phyloP scores from a whole-genome alignment of 1,140 invertebrate species.

The Diabrotica virgifera region DNA sequence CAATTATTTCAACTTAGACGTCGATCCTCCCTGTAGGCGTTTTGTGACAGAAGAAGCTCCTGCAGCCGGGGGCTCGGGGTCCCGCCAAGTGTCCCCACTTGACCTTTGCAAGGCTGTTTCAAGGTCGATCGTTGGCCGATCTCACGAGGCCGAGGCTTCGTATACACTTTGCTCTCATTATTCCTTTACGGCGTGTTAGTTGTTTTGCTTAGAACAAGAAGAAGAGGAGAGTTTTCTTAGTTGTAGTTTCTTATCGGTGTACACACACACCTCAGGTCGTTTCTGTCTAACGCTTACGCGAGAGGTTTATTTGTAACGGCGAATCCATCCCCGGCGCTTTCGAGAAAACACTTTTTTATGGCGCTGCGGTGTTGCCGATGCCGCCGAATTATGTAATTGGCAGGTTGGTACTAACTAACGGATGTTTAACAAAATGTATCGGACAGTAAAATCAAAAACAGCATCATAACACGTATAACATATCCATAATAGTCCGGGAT shows the following conservation, averaged over 20 bases:
- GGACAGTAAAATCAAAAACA: too few relatives aligned
- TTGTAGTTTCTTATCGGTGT: background rate
- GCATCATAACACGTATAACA: too few relatives aligned
- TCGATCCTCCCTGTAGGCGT: background rate
- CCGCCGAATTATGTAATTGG: too few relatives aligned
- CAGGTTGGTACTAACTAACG: too few relatives aligned
- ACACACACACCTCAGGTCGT: background rate
- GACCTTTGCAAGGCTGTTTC: slow-evolving; percentile 42
- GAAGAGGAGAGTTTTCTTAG: background rate
- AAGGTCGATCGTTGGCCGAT: slow-evolving; percentile 45
- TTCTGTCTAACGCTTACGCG: too few relatives aligned
- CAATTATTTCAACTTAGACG: too few relatives aligned
- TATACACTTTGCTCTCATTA: slow-evolving; percentile 28
- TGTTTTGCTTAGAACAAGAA: background rate
- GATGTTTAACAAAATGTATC: too few relatives aligned
- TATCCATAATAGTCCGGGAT: too few relatives aligned
- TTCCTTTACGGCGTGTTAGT: background rate
- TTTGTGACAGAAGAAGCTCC: slow-evolving; percentile 22
- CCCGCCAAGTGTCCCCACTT: slow-evolving; percentile 11
- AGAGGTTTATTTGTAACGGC: too few relatives aligned
- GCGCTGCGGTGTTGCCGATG: too few relatives aligned
- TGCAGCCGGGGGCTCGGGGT: slow-evolving; percentile 18
- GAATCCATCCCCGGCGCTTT: too few relatives aligned
- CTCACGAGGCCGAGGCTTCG: slow-evolving; percentile 38
- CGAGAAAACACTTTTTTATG: too few relatives aligned